A percentile compares a stretch with the other conserved stretches of the same genome.
Evolutionary conservation across 2,113 vertebrate species (phyloP).

Genomic region (human): GRCh38 chr11:132459501-132460000

Average conservation of each 20-base stretch:
- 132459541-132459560: too few relatives aligned
- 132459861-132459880: conserved; percentile 7
- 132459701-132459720: conserved; percentile 21
- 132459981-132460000: not conserved
- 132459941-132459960: not conserved
- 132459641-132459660: not conserved
- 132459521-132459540: too few relatives aligned
- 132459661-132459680: not conserved
- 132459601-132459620: not conserved
- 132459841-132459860: not conserved
- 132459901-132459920: not conserved
- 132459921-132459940: not conserved
- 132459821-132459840: not conserved
- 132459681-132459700: not conserved
- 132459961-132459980: not conserved
- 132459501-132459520: too few relatives aligned
- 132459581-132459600: not conserved
- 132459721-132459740: not conserved
- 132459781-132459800: not conserved
- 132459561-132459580: too few relatives aligned
- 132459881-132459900: not conserved
- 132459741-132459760: not conserved
- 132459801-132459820: not conserved
- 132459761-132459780: not conserved
- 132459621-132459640: not conserved